Percentiles rank a stretch among this genome's conserved stretches.
Conservation (phyloP, 2,888 invertebrate species). For the Bombylius major region DNA sequence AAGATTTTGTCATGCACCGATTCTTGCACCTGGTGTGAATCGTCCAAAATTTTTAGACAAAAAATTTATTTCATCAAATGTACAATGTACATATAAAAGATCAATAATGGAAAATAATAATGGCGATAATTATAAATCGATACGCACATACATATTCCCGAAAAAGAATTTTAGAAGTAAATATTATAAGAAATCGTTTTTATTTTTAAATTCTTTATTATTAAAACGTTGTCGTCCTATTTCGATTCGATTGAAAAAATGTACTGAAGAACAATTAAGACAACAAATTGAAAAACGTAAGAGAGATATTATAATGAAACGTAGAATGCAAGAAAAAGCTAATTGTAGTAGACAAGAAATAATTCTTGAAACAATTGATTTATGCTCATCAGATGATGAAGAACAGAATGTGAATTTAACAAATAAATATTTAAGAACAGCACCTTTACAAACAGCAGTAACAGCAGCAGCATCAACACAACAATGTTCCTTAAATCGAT, state of each 20-base stretch:
- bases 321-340: not conserved
- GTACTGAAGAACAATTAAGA: constrained; percentile 20
- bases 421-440: not conserved
- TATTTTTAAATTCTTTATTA: constrained; percentile 29
- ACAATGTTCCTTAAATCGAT: not conserved
- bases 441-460: not conserved
- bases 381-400: constrained; percentile 56
- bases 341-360: constrained; percentile 15
- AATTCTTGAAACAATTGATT: constrained; percentile 47
- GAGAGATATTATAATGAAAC: not conserved
- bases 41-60: constrained; percentile 29
- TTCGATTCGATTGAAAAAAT: constrained; percentile 30
- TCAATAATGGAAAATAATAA: not conserved
- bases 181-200: constrained; percentile 27
- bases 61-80: constrained; percentile 19
- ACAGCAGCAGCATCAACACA: not conserved
- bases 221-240: constrained; percentile 34
- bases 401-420: constrained; percentile 15
- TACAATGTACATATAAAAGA: constrained; percentile 30
- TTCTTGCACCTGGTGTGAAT: constrained; percentile 19
- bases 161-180: constrained; percentile 30
- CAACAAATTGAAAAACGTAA: not conserved
- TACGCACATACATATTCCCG: constrained; percentile 31
- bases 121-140: too few species aligned
- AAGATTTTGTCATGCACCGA: constrained; percentile 39